phyloP scores from a whole-genome alignment of 2,888 invertebrate genomes.

The Tinea semifulvella region DNA sequence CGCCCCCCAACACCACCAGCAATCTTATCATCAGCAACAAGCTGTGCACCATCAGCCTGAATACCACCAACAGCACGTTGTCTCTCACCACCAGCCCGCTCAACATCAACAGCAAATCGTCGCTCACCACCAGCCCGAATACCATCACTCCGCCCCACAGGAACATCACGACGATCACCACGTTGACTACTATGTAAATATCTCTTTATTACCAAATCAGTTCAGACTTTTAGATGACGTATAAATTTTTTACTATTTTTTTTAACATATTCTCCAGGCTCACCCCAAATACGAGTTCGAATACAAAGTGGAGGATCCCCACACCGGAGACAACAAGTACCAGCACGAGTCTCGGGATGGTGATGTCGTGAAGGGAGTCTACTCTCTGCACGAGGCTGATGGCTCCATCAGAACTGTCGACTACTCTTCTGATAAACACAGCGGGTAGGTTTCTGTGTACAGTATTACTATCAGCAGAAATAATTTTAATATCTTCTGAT shows the following conservation, averaged over 20 bases:
- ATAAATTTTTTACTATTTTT: neutral
- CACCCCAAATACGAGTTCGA: constrained; percentile 42
- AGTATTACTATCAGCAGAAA: neutral
- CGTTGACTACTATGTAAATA: constrained; percentile 13
- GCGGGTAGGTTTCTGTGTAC: constrained; percentile 25
- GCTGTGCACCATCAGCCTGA: neutral
- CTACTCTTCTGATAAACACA: constrained; percentile 34
- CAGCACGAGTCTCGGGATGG: constrained; percentile 13
- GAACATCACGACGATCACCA: constrained; percentile 41
- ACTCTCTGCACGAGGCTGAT: constrained; percentile 37
- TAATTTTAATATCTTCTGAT: neutral
- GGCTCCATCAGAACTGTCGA: constrained; percentile 41
- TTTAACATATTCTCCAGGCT: constrained; percentile 17
- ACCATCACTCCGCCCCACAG: constrained; percentile 24
- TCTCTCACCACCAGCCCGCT: neutral
- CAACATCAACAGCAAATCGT: constrained; percentile 10
- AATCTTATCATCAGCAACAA: neutral
- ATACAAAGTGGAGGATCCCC: constrained; percentile 39
- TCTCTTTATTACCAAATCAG: neutral
- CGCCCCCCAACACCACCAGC: constrained; percentile 21
- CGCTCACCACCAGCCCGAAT: constrained; percentile 26
- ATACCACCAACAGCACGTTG: neutral
- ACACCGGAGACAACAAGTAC: constrained; percentile 14
- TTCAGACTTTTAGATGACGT: neutral
- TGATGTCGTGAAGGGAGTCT: constrained; percentile 13